These are phyloP conservation scores for Diadegma fenestrale DNA, from an alignment of 2,888 invertebrate genomes.

Conservation along the genomic window DNA sequence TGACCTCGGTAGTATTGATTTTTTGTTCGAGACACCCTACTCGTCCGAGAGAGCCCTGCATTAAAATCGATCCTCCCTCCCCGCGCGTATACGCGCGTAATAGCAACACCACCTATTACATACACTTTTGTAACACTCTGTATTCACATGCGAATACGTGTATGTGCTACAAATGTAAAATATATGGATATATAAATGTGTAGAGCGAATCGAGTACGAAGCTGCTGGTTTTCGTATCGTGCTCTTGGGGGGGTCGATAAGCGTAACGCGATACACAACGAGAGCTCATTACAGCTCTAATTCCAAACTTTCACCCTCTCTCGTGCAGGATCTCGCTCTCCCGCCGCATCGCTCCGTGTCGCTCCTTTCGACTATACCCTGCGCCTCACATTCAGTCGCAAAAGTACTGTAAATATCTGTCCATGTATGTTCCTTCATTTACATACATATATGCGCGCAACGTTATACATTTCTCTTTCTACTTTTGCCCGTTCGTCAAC, in stretches of 20 bases:
- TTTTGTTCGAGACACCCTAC: slow-evolving; percentile 72
- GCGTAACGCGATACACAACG: slow-evolving; percentile 68
- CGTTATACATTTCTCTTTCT: slow-evolving; percentile 54
- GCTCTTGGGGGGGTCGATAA: slow-evolving; percentile 59
- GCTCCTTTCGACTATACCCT: slow-evolving; percentile 62
- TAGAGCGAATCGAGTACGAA: slow-evolving; percentile 29
- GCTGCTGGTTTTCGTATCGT: slow-evolving; percentile 55
- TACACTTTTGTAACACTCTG: slow-evolving; percentile 26
- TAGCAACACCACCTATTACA: slow-evolving; percentile 59
- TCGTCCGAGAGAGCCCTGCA: slow-evolving; percentile 68
- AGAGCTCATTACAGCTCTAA: slow-evolving; percentile 78
- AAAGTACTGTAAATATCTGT: slow-evolving; percentile 16
- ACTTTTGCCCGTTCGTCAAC: slow-evolving; percentile 38
- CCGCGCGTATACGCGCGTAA: slow-evolving; percentile 62
- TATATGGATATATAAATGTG: slow-evolving; percentile 24
- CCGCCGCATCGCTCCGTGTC: slow-evolving; percentile 35
- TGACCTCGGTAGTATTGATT: slow-evolving; percentile 73
- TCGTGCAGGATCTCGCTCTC: slow-evolving; percentile 22
- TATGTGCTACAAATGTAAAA: slow-evolving; percentile 8
- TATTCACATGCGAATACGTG: slow-evolving; percentile 20
- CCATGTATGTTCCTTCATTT: slow-evolving; percentile 9
- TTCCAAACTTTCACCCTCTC: slow-evolving; percentile 73
- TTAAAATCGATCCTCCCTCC: slow-evolving; percentile 69
- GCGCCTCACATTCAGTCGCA: slow-evolving; percentile 56
- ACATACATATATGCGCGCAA: slow-evolving; percentile 1